A percentile compares a stretch with the other conserved stretches of the same genome.
Evolutionary conservation across 2,888 invertebrate genomes (phyloP).

Genomic region (Dryobotodes eremita): DNA sequence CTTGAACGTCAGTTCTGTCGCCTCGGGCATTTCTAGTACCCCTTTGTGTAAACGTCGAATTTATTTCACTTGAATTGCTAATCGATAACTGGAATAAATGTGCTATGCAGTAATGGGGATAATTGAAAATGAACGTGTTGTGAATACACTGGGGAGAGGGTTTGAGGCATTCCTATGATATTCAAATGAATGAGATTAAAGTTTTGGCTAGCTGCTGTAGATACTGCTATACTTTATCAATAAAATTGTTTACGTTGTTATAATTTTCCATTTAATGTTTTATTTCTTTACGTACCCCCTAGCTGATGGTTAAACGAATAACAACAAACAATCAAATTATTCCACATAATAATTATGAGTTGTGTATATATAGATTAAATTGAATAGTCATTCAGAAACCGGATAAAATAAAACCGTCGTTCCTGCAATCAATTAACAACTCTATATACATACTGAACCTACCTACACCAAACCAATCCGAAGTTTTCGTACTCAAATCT

Average conservation of each 20-base stretch:
- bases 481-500: constrained; percentile 58
- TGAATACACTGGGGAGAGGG: constrained; percentile 14
- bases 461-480: constrained; percentile 20
- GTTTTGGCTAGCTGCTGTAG: neutral
- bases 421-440: neutral
- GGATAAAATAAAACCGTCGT: neutral
- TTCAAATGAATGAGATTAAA: constrained; percentile 8
- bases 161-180: neutral
- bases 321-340: neutral
- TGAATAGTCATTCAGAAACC: neutral
- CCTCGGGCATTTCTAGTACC: constrained; percentile 64
- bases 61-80: constrained; percentile 61
- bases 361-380: neutral
- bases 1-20: constrained; percentile 67
- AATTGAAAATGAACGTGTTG: constrained; percentile 54
- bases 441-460: neutral
- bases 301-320: neutral
- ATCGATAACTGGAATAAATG: constrained; percentile 59
- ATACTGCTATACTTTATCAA: neutral
- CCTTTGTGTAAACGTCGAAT: constrained; percentile 64
- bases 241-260: neutral
- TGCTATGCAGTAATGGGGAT: constrained; percentile 34
- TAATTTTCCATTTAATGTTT: neutral
- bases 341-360: neutral
- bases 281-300: neutral